Base-by-base conservation (phyloP, 1,140 invertebrate species). In the Penaeus vannamei region DNA sequence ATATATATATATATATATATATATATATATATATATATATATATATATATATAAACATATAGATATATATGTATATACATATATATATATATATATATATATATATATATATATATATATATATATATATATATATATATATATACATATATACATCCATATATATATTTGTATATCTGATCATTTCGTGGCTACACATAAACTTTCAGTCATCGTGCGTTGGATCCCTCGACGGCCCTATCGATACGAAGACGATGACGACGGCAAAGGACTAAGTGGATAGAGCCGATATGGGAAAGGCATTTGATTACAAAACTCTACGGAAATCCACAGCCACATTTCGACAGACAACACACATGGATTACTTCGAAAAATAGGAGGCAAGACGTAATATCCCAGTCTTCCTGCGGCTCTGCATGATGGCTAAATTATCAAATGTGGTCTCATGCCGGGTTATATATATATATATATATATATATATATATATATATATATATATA, bases 1-100 rank as follows among this genome's bases (percentile, higher is more conserved):
- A 79, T 79, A 79, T 79, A 79, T 79, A 79, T 79, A 79, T 79
- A 79, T 79, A 7, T 79, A 36, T 79, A 79, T 79, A 79, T 36
- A 79, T 79, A 79, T 79, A 36, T 79, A 79, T 79, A 79, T 36
- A 79, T 79, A 79, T 79, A 79, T 36, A 79, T 79, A 79, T 79
- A 79, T 79, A 79, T 79, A 79, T 79, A 36, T 79, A n/a, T n/a
- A n/a, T n/a, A n/a, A n/a, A n/a, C n/a, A n/a, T n/a, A n/a, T n/a
- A n/a, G n/a, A n/a, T n/a, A 36, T 79, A 79, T 79, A 79, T 79
- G 42, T 79, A 79, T 79, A 77, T 79, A 79, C 42, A 79, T 79
- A 36, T 79, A 79, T 79, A 79, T 79, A 79, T 79, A 79, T 79
- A 79, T 79, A 79, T 79, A 79, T 79, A 79, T 79, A 79, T 79